Evolutionary conservation across 2,113 vertebrate genomes (phyloP).

Genomic region (Parotia lawesii): DNA sequence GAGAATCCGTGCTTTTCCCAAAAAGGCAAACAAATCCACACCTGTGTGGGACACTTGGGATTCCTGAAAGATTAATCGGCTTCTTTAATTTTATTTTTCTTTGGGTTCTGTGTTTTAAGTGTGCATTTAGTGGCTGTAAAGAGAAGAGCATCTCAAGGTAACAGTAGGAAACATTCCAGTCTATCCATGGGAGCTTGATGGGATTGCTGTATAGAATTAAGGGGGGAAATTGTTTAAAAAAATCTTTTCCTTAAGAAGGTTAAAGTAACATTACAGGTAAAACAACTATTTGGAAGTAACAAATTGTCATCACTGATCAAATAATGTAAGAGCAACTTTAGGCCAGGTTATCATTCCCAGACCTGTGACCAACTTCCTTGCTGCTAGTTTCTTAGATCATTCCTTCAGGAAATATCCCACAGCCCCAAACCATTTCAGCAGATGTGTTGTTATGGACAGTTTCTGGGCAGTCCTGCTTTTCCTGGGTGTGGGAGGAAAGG

Average conservation of each 20-base stretch:
- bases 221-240: not conserved
- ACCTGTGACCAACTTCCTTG: not conserved
- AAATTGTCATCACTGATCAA: not conserved
- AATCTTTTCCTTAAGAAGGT: not conserved
- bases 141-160: not conserved
- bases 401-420: not conserved
- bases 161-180: not conserved
- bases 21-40: not conserved
- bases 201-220: not conserved
- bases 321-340: not conserved
- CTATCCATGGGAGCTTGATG: not conserved
- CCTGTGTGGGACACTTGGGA: not conserved
- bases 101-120: not conserved
- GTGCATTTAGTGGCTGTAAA: not conserved
- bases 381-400: accelerated
- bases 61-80: not conserved
- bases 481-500: not conserved
- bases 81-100: not conserved
- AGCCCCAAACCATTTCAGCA: not conserved
- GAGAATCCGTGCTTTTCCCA: not conserved
- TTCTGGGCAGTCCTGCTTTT: not conserved
- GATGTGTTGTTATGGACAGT: accelerated
- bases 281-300: not conserved
- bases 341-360: not conserved
- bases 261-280: not conserved